Percentiles rank a stretch among this genome's conserved stretches.
Conservation (phyloP, 2,888 invertebrate species). For the Bombylius major region DNA sequence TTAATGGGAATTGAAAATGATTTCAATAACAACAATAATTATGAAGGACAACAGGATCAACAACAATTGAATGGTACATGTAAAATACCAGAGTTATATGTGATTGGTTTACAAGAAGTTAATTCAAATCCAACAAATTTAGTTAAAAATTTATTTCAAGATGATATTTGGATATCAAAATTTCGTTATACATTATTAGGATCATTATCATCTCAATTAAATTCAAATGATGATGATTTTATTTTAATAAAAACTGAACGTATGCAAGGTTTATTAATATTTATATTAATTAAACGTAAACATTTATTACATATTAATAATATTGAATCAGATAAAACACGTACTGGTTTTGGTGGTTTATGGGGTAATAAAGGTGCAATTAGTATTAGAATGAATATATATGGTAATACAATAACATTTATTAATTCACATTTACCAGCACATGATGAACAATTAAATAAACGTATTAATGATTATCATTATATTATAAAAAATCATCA, state of each 20-base stretch:
- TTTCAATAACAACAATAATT: conserved; percentile 38
- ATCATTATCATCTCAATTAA: conserved; percentile 26
- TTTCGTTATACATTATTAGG: conserved; percentile 50
- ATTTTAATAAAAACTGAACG: conserved; percentile 68
- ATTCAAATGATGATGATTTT: conserved; percentile 52
- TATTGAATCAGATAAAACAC: conserved; percentile 76
- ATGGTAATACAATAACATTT: conserved; percentile 77
- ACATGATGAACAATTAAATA: conserved; percentile 72
- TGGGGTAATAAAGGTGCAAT: conserved; percentile 97
- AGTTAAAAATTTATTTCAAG: conserved; percentile 65
- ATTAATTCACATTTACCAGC: conserved; percentile 86
- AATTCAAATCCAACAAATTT: conserved; percentile 78
- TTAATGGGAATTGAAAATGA: conserved; percentile 49
- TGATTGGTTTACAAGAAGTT: conserved; percentile 80
- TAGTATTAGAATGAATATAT: conserved; percentile 71
- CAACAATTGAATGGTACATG: conserved; percentile 42
- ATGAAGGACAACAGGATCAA: not conserved
- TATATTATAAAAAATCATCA: conserved; percentile 71
- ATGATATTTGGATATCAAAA: conserved; percentile 72
- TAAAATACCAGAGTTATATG: conserved; percentile 64
- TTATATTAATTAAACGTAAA: conserved; percentile 63
- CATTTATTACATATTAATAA: conserved; percentile 72
- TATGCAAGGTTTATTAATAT: conserved; percentile 70
- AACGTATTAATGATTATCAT: conserved; percentile 78
- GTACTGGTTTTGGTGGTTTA: conserved; percentile 81